Conservation (phyloP, 53 echinoderm and acorn worm species). For the Temnopleurus reevesii region DNA sequence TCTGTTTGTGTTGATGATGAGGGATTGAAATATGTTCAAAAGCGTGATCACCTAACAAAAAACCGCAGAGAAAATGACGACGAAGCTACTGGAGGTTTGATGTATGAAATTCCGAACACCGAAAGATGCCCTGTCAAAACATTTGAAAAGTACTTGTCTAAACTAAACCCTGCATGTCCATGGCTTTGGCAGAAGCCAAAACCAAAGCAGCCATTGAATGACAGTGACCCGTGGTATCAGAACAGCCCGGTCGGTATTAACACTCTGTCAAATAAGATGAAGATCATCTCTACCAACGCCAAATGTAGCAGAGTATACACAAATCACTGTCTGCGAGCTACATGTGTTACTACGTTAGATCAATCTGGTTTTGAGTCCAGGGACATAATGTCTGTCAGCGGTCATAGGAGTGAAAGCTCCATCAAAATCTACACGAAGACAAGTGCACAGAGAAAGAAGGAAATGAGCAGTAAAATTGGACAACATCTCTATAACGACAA, state of each 20-base stretch:
- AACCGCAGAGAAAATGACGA: constrained; percentile 32
- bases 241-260: constrained; percentile 56
- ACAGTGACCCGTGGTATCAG: constrained; percentile 48
- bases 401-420: constrained; percentile 25
- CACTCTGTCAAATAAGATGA: constrained; percentile 62
- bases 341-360: constrained; percentile 4
- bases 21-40: constrained; percentile 28
- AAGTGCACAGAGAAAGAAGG: constrained; percentile 40
- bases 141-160: constrained; percentile 42
- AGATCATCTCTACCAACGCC: constrained; percentile 54
- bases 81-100: constrained; percentile 21
- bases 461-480: constrained; percentile 16
- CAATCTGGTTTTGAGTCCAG: background rate
- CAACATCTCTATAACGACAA: constrained; percentile 1
- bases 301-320: constrained; percentile 58
- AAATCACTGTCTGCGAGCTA: constrained; percentile 49
- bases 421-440: constrained; percentile 36
- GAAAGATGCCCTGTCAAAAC: constrained; percentile 25
- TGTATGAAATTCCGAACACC: constrained; percentile 49
- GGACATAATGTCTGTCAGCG: constrained; percentile 40
- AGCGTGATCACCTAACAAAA: constrained; percentile 24
- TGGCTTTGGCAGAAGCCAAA: constrained; percentile 56
- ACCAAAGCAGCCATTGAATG: constrained; percentile 9
- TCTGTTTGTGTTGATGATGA: background rate
- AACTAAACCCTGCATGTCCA: constrained; percentile 36